Evolutionary conservation across 2,888 invertebrate species (phyloP).

Genomic region (Volucella bombylans): DNA sequence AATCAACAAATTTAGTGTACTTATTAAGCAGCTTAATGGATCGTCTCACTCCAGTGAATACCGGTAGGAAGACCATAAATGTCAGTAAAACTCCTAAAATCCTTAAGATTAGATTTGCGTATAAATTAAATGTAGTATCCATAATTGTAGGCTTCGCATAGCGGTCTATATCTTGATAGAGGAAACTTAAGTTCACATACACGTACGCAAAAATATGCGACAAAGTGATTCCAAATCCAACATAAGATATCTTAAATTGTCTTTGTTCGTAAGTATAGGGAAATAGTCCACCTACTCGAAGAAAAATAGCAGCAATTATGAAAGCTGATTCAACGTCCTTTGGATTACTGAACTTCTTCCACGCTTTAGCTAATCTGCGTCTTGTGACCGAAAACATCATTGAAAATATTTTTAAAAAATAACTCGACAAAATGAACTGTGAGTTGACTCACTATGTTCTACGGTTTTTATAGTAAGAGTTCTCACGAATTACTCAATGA

Average conservation of each 20-base stretch:
- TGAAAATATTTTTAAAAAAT: not conserved
- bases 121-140: slow-evolving; percentile 59
- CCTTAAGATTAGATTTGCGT: slow-evolving; percentile 73
- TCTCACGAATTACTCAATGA: not conserved
- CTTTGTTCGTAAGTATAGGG: slow-evolving; percentile 57
- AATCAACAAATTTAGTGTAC: slow-evolving; percentile 62
- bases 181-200: slow-evolving; percentile 74
- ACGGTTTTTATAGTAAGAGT: not conserved
- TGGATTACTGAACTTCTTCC: slow-evolving; percentile 42
- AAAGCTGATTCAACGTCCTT: slow-evolving; percentile 65
- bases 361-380: slow-evolving; percentile 7
- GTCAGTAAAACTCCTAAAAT: slow-evolving; percentile 74
- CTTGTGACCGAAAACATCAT: not conserved
- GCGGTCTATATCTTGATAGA: slow-evolving; percentile 66
- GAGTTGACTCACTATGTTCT: not conserved
- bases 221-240: slow-evolving; percentile 52
- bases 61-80: slow-evolving; percentile 60
- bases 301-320: slow-evolving; percentile 43
- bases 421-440: not conserved
- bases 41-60: slow-evolving; percentile 45
- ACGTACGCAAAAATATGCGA: slow-evolving; percentile 69
- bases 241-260: slow-evolving; percentile 69
- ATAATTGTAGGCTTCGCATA: slow-evolving; percentile 75
- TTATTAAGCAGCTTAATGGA: slow-evolving; percentile 63
- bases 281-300: slow-evolving; percentile 75